Evolutionary conservation across 2,113 vertebrate species (phyloP).

Genomic region (Xenopus tropicalis): DNA sequence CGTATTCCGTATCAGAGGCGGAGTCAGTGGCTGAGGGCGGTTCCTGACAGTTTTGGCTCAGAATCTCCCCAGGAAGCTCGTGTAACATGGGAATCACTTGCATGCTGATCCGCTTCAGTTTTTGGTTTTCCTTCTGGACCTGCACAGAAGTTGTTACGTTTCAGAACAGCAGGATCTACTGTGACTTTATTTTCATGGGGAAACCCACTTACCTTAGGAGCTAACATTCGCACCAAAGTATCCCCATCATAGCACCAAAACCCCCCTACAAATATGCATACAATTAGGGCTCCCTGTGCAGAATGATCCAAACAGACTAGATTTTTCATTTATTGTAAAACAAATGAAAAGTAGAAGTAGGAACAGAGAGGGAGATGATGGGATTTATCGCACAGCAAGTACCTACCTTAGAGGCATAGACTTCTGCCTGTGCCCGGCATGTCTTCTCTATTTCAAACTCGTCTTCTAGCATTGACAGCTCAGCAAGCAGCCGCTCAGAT

Average conservation of each 20-base stretch:
- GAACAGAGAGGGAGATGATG: too few species aligned
- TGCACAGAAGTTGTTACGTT: constrained; percentile 26
- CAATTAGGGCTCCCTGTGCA: too few species aligned
- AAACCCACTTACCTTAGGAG: too few species aligned
- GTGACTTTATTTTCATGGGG: too few species aligned
- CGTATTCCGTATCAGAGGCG: not conserved
- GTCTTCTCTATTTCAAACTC: constrained; percentile 68
- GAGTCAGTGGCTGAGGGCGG: not conserved
- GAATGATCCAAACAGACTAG: too few species aligned
- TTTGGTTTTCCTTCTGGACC: constrained; percentile 66
- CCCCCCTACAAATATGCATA: too few species aligned
- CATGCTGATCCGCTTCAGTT: constrained; percentile 64
- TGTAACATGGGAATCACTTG: constrained; percentile 56
- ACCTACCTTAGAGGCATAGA: constrained; percentile 62
- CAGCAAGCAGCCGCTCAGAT: constrained; percentile 67
- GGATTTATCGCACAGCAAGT: too few species aligned
- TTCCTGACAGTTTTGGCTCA: constrained; percentile 36
- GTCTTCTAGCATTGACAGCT: constrained; percentile 65
- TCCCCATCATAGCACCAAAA: too few species aligned
- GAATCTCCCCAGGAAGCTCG: constrained; percentile 51
- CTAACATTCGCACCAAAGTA: too few species aligned
- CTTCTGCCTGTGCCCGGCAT: constrained; percentile 66
- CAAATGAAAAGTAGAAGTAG: too few species aligned
- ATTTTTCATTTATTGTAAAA: too few species aligned
- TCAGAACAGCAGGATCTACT: too few species aligned